Base-by-base conservation (phyloP, 2,888 invertebrate genomes). In the Cephus pygmeus region DNA sequence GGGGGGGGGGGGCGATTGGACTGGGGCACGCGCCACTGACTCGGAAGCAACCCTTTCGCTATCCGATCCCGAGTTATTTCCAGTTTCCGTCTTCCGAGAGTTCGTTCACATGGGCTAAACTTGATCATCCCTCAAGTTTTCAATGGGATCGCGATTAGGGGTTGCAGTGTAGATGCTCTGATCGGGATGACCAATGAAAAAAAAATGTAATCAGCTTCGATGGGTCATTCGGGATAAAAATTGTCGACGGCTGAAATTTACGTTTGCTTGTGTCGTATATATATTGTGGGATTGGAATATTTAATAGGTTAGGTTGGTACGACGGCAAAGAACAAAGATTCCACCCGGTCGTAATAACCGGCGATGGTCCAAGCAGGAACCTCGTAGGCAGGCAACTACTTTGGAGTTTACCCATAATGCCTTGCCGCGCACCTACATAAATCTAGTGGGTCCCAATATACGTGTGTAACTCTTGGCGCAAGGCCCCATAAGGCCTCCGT, bases 11-110 rank as follows among this genome's bases (percentile, higher is more conserved):
- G 36, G 6, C 15, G 69, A 79, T 79, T 76, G 76, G 77, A 75
- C 34, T 80, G 79, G 79, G 83, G 84, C 87, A 88, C 88, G 87
- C 87, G 86, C 87, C 88, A 87, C 82, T 88, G 89, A 84, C 83
- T 86, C 81, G 88, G 88, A 89, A 88, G 83, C 83, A 86, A 88
- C 87, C 87, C 87, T 87, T 88, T 84, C 78, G 81, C 77, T 73
- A 30, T 69, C 30, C 69, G 33, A 30, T 69, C 69, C 15, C 11
- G 69, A 11, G 30, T 33, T 69, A 69, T 30, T 69, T 69, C 11
- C 12, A 69, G 69, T 30, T 69, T 33, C 2, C 12, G n/a, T 33
- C 11, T 2, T 33, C 4, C 4, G 12, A 12, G 15, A 15, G 40
- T 40, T 40, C 12, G 15, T 15, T 3, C 36, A 1, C 36, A 0